Evolutionary conservation across 2,113 vertebrate genomes (phyloP), one percentile per base, ranked within the genome.

Genomic region (Sorex araneus): DNA sequence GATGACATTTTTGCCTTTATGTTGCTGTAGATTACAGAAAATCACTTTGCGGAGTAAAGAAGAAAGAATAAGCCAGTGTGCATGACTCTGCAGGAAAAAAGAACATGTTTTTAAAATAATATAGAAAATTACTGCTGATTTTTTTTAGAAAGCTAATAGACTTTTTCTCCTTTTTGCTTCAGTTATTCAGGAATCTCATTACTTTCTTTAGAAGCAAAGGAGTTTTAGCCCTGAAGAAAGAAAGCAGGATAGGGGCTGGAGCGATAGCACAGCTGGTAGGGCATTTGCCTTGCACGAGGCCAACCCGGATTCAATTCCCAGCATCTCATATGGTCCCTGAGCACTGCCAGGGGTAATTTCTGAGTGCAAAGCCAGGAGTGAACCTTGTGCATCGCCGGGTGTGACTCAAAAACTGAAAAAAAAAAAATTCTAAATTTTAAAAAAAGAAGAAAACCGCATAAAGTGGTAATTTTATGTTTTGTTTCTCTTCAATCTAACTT

Each of bases 401-500:
- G n/a, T n/a, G n/a, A n/a, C n/a, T n/a, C n/a, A n/a, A n/a, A n/a
- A n/a, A n/a, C n/a, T n/a, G n/a, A n/a, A n/a, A n/a, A n/a, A n/a
- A n/a, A n/a, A n/a, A n/a, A n/a, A n/a, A n/a, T n/a, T n/a, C n/a
- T n/a, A n/a, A n/a, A n/a, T n/a, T n/a, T n/a, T n/a, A n/a, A n/a
- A n/a, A n/a, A n/a, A n/a, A n/a, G n/a, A n/a, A n/a, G n/a, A n/a
- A n/a, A n/a, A n/a, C n/a, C n/a, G n/a, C n/a, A n/a, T n/a, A 36
- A 80, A 67, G 30, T 69, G 71, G 47, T 67, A 11, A 63, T 71
- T 93, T 84, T 87, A 19, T 66, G n/a, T 89, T 76, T 21, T 92
- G 70, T 90, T 92, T 83, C 45, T 87, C 45, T 85, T 64, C 89
- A 25, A 77, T 30, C n/a, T 74, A 54, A 83, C 25, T 63, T 63